A percentile compares a stretch with the other conserved stretches of the same genome.
Conservation (phyloP, 2,888 invertebrate genomes). For the Agapostemon virescens region DNA sequence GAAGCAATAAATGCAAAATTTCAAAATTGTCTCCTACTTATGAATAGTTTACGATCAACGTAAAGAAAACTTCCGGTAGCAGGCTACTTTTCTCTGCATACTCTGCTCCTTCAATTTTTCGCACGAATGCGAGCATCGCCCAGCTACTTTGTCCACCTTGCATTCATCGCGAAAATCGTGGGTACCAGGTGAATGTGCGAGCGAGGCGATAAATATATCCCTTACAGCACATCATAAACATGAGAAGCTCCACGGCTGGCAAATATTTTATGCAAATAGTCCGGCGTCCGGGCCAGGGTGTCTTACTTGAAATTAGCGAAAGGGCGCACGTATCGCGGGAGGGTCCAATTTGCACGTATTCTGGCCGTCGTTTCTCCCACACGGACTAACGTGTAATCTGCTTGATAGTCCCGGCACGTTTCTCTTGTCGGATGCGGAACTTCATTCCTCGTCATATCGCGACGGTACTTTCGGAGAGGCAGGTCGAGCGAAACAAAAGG, state of each 20-base stretch:
- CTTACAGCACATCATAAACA: not conserved
- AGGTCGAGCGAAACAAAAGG: constrained; percentile 65
- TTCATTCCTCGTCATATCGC: constrained; percentile 46
- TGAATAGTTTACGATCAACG: not conserved
- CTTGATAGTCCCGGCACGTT: constrained; percentile 67
- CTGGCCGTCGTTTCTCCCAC: constrained; percentile 51
- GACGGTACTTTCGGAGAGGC: constrained; percentile 41
- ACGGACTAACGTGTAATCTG: constrained; percentile 65
- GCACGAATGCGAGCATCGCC: not conserved
- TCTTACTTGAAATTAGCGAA: constrained; percentile 52
- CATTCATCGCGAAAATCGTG: not conserved
- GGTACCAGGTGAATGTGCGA: not conserved
- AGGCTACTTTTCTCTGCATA: too few species aligned
- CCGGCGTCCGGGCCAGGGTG: not conserved
- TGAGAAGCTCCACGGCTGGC: not conserved
- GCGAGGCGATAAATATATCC: constrained; percentile 6
- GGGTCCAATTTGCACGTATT: constrained; percentile 60
- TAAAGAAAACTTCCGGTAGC: too few species aligned
- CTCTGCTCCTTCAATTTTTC: not conserved
- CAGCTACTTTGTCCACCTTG: not conserved
- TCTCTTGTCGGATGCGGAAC: constrained; percentile 59
- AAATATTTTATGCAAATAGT: constrained; percentile 23
- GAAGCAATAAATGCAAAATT: too few species aligned
- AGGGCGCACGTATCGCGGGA: constrained; percentile 36
- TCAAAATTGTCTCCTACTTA: not conserved